Percentiles rank a stretch among this genome's conserved stretches.
Conservation (phyloP, 1,140 invertebrate species). For the Pogonomyrmex barbatus region DNA sequence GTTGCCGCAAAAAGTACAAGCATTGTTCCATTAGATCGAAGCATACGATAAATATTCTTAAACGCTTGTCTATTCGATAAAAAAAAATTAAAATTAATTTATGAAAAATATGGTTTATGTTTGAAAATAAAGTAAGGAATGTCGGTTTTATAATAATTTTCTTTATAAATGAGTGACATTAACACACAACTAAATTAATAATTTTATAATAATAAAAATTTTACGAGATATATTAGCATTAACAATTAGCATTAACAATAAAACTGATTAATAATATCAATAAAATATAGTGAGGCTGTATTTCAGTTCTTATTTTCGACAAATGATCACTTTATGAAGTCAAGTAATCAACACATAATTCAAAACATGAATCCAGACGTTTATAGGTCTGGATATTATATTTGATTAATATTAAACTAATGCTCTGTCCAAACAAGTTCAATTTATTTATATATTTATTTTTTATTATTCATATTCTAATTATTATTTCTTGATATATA, state of each 20-base stretch:
- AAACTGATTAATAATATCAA: too few species aligned
- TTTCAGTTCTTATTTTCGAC: too few species aligned
- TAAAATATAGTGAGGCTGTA: too few species aligned
- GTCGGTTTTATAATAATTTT: neutral
- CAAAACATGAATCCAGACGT: neutral
- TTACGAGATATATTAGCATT: too few species aligned
- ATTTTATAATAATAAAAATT: neutral
- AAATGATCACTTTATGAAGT: neutral
- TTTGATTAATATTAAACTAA: neutral
- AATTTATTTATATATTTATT: neutral
- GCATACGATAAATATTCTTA: constrained; percentile 16
- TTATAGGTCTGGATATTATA: neutral
- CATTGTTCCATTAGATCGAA: constrained; percentile 13
- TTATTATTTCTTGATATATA: neutral
- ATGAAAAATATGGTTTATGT: neutral
- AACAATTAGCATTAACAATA: too few species aligned
- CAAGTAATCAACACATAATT: neutral
- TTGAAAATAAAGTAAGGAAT: too few species aligned
- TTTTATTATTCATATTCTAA: neutral
- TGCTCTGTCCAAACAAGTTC: neutral
- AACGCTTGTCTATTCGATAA: constrained; percentile 18
- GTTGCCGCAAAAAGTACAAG: neutral
- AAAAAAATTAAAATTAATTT: neutral
- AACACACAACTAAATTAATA: neutral
- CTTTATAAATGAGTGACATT: too few species aligned